Evolutionary conservation across 2,797 vertebrate species (phyloP), one percentile per base, ranked within the genome.

Genomic region (Leuciscus waleckii): DNA sequence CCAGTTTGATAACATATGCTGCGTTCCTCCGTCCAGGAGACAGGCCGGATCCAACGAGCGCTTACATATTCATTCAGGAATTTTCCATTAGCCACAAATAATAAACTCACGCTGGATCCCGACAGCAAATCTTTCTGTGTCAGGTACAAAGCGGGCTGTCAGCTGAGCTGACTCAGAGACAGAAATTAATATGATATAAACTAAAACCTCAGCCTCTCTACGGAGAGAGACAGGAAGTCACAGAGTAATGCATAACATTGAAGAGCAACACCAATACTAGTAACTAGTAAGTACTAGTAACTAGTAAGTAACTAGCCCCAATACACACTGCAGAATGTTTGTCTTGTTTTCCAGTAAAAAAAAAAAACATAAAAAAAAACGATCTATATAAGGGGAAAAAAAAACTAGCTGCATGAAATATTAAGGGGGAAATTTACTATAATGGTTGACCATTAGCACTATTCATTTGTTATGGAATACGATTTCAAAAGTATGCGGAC

Each of bases 71-170:
- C 88, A 86, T 81, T 68, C 75, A 88, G 87, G 68, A 89, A 87
- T 84, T 90, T 91, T 91, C 87, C 88, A 89, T 43, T 89, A 87
- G 82, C 85, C 75, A 89, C 86, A 89, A 91, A 90, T 85, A 91
- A 88, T 87, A 87, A 91, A 89, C 88, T 85, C 79, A 83, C 10
- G 9, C 83, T 77, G 83, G 63, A 89, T 83, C 81, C 81, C 81
- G 65, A 75, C 79, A 82, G 85, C 65, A 80, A 83, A 76, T 70
- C 70, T 82, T 69, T 74, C 67, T 75, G 58, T 81, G 73, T 73
- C 87, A 88, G 87, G 80, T 58, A 78, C 75, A 86, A 85, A 83
- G 54, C 6, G 19, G 84, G 88, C 75, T 82, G 79, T 39, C 81
- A 75, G 68, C 78, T 81, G 84, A 70, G 46, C 26, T 85, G 78